phyloP scores from a whole-genome alignment of 35 echinoderm and acorn worm species.

The Apostichopus japonicus region DNA sequence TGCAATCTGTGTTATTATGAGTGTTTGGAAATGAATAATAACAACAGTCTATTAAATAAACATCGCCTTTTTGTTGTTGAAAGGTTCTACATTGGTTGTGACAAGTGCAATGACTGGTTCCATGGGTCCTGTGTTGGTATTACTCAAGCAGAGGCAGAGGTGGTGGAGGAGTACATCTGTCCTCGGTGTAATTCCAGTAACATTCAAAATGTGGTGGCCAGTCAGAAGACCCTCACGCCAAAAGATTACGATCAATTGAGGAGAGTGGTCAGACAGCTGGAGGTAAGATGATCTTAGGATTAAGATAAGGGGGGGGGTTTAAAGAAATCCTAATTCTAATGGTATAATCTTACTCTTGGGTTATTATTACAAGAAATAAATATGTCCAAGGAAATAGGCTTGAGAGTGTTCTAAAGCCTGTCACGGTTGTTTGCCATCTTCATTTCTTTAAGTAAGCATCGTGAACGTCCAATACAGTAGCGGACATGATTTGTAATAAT shows the following conservation, averaged over 20 bases:
- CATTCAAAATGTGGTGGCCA: constrained; percentile 62
- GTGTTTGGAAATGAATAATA: no score
- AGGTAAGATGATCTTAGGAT: constrained; percentile 55
- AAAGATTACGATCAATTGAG: constrained; percentile 92
- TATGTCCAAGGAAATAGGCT: no score
- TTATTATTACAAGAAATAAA: no score
- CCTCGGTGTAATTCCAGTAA: constrained; percentile 72
- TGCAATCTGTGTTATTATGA: no score
- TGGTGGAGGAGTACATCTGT: constrained; percentile 96
- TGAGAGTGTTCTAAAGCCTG: no score
- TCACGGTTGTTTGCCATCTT: no score
- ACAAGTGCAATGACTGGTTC: constrained; percentile 98
- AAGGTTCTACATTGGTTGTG: constrained; percentile 99
- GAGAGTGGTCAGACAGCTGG: constrained; percentile 79
- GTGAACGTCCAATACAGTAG: no score
- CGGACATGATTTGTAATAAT: no score
- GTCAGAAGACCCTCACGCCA: constrained; percentile 66
- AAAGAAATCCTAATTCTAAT: neutral
- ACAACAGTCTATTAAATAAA: no score
- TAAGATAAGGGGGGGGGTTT: no score
- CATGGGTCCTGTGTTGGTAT: constrained; percentile 94
- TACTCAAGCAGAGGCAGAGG: constrained; percentile 81
- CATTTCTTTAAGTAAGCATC: no score
- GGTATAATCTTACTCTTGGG: neutral
- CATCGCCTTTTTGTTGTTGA: neutral